A percentile compares a stretch with the other conserved stretches of the same genome.
Conservation (phyloP, 2,888 invertebrate species). For the Zygaena filipendulae region DNA sequence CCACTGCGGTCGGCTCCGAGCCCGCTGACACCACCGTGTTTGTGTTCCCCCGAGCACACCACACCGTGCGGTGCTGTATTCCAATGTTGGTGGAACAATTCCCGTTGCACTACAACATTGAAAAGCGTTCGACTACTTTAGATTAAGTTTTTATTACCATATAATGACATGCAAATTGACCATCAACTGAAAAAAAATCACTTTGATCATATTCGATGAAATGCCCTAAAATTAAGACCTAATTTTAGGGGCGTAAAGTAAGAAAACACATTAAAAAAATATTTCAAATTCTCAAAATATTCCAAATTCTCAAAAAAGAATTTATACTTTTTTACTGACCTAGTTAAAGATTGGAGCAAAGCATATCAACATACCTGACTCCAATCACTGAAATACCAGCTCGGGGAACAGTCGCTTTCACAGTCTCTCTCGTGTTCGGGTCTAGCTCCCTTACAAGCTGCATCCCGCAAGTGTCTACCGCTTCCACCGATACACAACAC, state of each 20-base stretch:
- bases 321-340: no score
- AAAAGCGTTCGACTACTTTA: slow-evolving; percentile 1
- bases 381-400: slow-evolving; percentile 84
- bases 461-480: slow-evolving; percentile 66
- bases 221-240: no score
- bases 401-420: slow-evolving; percentile 65
- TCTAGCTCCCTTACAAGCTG: slow-evolving; percentile 69
- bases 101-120: slow-evolving; percentile 40
- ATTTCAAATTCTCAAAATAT: no score
- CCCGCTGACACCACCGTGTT: no score
- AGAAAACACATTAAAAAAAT: no score
- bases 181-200: no score
- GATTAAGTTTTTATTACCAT: no score
- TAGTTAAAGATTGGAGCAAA: no score
- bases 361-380: slow-evolving; percentile 60
- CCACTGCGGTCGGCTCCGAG: slow-evolving; percentile 12
- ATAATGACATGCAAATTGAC: no score
- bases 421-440: slow-evolving; percentile 77
- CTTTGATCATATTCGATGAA: no score
- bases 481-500: slow-evolving; percentile 72
- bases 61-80: slow-evolving; percentile 55
- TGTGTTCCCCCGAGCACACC: slow-evolving; percentile 51
- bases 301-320: no score
- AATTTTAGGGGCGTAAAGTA: no score
- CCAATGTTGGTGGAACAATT: slow-evolving; percentile 41